Evolutionary conservation across 2,888 invertebrate species (phyloP), one percentile per base, ranked within the genome.

Genomic region (Caenorhabditis virilis): DNA sequence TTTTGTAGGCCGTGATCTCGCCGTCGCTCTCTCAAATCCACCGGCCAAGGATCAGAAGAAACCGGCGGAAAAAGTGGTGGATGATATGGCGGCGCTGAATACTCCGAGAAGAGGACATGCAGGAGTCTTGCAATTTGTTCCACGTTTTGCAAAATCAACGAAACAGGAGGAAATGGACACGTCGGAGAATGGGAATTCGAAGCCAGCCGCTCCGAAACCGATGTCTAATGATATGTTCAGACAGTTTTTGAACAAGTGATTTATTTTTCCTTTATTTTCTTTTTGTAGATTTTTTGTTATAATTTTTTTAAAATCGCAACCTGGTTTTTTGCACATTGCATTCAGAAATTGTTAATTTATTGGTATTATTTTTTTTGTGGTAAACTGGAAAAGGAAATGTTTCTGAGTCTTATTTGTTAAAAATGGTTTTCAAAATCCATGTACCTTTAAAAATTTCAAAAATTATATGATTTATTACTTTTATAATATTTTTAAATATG

Each of bases 11-110:
- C 48, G 69, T 9, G 60, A 60, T 18, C 47, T 77, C 11, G 11
- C 48, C 18, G 73, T 77, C 6, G 66, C 71, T 20, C 23, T 74
- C 9, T 72, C 72, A 13, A 69, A 75, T 61, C 77, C 77, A 22
- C 75, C 75, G 18, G 36, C 51, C n/a, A 69, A 68, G 43, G 35
- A 35, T 26, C 16, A 27, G 15, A 51, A 55, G 26, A 51, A 55
- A 5, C 49, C 54, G 22, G 49, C 9, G 7, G 4, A 7, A n/a
- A 36, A 36, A 36, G 7, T 13, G n/a, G n/a, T n/a, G n/a, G 5
- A 18, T 7, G 42, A 22, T 13, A 20, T 7, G 7, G 13, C 42
- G 13, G 23, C 23, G 3, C 22, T 13, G 27, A 25, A 30, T 27
- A 1, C 45, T 46, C 13, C 43, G 55, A 9, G 51, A 47, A 27